Conservation (phyloP, 2,888 invertebrate genomes). For the Troides aeacus region DNA sequence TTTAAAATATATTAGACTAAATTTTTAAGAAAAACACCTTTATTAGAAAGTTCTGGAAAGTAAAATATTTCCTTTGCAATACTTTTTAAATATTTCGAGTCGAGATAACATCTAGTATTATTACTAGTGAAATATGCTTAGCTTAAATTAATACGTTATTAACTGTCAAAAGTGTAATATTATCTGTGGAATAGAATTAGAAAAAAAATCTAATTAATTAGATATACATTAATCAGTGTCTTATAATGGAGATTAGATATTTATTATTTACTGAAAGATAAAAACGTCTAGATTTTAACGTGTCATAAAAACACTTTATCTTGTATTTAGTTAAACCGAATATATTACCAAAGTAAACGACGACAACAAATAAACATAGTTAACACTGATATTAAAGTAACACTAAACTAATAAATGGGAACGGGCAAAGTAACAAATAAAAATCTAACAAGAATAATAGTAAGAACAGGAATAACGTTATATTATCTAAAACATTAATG, state of each 20-base stretch:
- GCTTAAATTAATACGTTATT: background rate
- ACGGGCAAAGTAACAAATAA: background rate
- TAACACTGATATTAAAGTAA: background rate
- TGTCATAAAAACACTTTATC: background rate
- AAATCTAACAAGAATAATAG: background rate
- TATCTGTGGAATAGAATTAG: background rate
- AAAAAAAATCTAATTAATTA: background rate
- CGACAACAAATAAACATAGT: background rate
- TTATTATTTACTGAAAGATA: background rate
- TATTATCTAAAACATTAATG: background rate
- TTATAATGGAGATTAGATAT: background rate
- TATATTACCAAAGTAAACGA: background rate
- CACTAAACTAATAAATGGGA: background rate
- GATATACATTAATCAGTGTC: background rate
- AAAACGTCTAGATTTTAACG: background rate
- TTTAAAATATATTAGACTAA: too few species aligned
- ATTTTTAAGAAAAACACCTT: too few species aligned
- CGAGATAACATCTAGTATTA: background rate
- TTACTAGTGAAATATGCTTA: background rate
- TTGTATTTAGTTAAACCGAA: background rate
- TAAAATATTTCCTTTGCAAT: too few species aligned
- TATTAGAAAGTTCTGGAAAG: too few species aligned
- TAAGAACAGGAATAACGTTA: background rate
- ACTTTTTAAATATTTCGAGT: too few species aligned
- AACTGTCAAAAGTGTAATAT: background rate